A percentile compares a stretch with the other conserved stretches of the same genome.
These are phyloP conservation scores for Argyra leucocephala DNA, from an alignment of 2,888 invertebrate species.

Conservation along the genomic window DNA sequence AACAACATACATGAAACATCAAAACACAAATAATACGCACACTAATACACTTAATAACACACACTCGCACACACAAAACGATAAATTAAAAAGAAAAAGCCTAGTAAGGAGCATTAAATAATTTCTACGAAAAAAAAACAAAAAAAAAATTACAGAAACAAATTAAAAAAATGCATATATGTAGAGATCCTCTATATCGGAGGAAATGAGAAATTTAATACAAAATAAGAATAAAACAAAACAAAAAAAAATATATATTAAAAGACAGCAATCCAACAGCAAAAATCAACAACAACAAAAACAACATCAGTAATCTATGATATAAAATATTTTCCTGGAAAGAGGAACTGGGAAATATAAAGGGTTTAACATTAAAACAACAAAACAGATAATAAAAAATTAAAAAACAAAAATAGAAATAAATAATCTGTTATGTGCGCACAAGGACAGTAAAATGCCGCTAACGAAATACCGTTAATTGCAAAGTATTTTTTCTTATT, in stretches of 20 bases:
- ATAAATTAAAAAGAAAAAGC: background rate
- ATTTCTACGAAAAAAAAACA: background rate
- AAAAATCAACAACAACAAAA: background rate
- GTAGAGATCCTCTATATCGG: background rate
- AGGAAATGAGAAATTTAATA: background rate
- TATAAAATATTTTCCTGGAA: background rate
- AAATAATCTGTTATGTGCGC: background rate
- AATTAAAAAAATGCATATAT: background rate
- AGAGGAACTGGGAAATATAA: no score
- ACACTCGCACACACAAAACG: no score
- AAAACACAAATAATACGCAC: no score
- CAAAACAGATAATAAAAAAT: background rate
- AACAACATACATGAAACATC: no score
- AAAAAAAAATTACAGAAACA: background rate
- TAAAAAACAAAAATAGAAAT: background rate
- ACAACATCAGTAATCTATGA: background rate
- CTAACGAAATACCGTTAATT: slow-evolving; percentile 21
- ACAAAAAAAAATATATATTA: background rate
- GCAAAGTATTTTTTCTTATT: slow-evolving; percentile 17
- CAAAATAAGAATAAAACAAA: background rate
- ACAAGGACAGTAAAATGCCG: slow-evolving; percentile 8
- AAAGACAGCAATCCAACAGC: background rate
- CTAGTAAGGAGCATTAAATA: background rate
- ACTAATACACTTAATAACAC: no score
- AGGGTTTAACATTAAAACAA: background rate